These are phyloP conservation scores for Cinara cedri DNA, from an alignment of 2,888 invertebrate species.

Conservation along the genomic window DNA sequence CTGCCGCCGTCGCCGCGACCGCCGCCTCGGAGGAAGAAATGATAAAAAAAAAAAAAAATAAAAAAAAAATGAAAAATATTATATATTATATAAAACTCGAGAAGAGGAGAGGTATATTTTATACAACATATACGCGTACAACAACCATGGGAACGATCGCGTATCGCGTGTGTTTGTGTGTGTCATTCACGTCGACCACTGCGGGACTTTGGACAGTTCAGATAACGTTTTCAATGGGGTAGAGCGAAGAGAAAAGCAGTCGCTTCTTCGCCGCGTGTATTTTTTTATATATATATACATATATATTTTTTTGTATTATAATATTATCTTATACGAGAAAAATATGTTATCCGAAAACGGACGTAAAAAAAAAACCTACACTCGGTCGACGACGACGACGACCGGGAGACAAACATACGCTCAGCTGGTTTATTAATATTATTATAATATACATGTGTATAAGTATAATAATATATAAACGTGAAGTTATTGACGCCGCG, in stretches of 20 bases:
- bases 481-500: conserved; percentile 29
- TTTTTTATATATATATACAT: no score
- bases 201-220: conserved; percentile 34
- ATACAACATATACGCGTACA: conserved; percentile 10
- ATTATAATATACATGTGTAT: neutral
- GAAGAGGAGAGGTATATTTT: no score
- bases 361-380: conserved; percentile 20
- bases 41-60: neutral
- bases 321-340: neutral
- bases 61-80: neutral
- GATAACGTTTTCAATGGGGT: conserved; percentile 37
- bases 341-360: conserved; percentile 45
- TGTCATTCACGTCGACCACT: conserved; percentile 40
- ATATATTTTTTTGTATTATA: no score
- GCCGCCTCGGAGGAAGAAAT: conserved; percentile 18
- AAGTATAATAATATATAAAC: conserved; percentile 14
- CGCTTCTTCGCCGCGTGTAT: neutral
- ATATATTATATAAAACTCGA: conserved; percentile 31
- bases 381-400: conserved; percentile 2
- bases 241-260: neutral
- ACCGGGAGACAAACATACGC: conserved; percentile 7
- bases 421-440: conserved; percentile 33
- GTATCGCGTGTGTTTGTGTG: conserved; percentile 5
- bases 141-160: conserved; percentile 30
- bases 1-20: no score